Evolutionary conservation across 2,888 invertebrate genomes (phyloP).

Genomic region (Drosophila crucigera): DNA sequence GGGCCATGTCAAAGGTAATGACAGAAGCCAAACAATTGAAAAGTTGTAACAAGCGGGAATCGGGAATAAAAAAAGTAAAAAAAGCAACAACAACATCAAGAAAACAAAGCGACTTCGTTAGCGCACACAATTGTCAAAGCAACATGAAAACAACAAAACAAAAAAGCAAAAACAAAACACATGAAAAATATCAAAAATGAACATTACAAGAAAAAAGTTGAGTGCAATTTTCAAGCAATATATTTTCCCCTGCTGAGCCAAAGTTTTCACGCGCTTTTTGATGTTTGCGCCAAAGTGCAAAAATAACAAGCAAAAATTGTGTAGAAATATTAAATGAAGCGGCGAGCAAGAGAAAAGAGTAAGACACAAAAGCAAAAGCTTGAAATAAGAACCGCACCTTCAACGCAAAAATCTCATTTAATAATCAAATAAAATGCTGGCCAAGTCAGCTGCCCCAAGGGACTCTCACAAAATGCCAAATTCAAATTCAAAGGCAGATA

Average conservation of each 20-base stretch:
- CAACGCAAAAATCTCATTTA: conserved; percentile 68
- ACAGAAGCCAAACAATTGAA: conserved; percentile 81
- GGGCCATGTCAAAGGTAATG: conserved; percentile 78
- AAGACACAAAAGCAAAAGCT: conserved; percentile 14
- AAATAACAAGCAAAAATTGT: conserved; percentile 72
- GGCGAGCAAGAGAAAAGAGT: conserved; percentile 13
- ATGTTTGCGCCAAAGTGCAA: conserved; percentile 71
- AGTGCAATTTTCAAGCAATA: conserved; percentile 77
- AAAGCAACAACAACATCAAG: conserved; percentile 45
- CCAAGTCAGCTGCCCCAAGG: conserved; percentile 62
- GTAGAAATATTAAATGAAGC: conserved; percentile 73
- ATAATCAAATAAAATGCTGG: conserved; percentile 76
- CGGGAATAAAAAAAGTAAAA: conserved; percentile 3
- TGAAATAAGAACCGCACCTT: conserved; percentile 21
- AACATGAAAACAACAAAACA: conserved; percentile 25
- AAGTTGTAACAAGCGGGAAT: conserved; percentile 69
- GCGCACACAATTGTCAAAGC: conserved; percentile 76
- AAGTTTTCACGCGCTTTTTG: conserved; percentile 80
- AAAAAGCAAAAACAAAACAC: conserved; percentile 28
- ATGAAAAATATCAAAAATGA: conserved; percentile 48
- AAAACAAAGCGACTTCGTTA: conserved; percentile 76
- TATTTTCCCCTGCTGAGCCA: conserved; percentile 64
- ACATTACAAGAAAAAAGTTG: conserved; percentile 40
- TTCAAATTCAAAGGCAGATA: conserved; percentile 53
- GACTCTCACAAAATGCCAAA: conserved; percentile 34